Percentiles rank a stretch among this genome's conserved stretches.
Evolutionary conservation across 2,797 vertebrate genomes (phyloP).

Genomic region (Notolabrus celidotus): DNA sequence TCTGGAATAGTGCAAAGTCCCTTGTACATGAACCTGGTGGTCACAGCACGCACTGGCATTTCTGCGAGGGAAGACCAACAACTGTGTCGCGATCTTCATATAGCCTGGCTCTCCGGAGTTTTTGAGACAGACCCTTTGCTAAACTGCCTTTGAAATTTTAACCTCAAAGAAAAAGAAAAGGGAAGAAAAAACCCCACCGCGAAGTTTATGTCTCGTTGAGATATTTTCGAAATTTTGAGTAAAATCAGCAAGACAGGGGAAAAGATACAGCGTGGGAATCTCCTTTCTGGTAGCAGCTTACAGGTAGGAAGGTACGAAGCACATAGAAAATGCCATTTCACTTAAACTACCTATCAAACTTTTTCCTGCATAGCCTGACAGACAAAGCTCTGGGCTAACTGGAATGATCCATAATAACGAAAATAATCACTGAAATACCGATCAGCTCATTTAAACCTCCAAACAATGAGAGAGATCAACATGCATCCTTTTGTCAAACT

Average conservation of each 20-base stretch:
- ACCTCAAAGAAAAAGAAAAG: conserved; percentile 32
- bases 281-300: conserved; percentile 29
- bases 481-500: background rate
- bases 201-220: conserved; percentile 44
- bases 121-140: conserved; percentile 63
- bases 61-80: conserved; percentile 87
- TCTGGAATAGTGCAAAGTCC: conserved; percentile 96
- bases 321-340: background rate
- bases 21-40: conserved; percentile 99
- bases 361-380: conserved; percentile 40
- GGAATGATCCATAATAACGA: background rate
- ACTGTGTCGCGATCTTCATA: conserved; percentile 85
- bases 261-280: conserved; percentile 30
- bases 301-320: conserved; percentile 2
- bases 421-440: background rate
- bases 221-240: conserved; percentile 17
- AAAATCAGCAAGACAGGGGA: conserved; percentile 9
- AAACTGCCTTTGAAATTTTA: conserved; percentile 48
- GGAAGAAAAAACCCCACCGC: background rate
- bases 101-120: conserved; percentile 77
- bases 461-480: background rate
- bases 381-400: background rate
- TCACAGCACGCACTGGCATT: conserved; percentile 97
- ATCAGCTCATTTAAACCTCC: background rate
- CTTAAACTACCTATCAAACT: conserved; percentile 47